Conservation (phyloP, 2,797 vertebrate genomes). For the Euthynnus affinis region DNA sequence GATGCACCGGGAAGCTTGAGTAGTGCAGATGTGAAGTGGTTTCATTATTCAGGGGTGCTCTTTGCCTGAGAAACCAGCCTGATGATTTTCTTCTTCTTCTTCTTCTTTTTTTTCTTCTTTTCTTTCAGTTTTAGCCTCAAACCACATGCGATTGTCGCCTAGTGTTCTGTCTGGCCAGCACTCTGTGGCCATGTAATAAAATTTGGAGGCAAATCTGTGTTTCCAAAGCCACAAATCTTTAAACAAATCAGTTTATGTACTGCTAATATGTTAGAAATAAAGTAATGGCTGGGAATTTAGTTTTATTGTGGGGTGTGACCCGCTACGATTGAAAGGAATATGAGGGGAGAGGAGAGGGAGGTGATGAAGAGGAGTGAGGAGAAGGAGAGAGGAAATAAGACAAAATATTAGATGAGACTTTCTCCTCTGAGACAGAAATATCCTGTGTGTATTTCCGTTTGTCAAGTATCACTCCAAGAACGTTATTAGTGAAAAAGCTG, state of each 20-base stretch:
- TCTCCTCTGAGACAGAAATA: slow-evolving; percentile 74
- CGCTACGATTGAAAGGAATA: slow-evolving; percentile 4
- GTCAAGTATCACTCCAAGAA: slow-evolving; percentile 85
- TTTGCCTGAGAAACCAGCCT: slow-evolving; percentile 52
- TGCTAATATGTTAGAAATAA: slow-evolving; percentile 83
- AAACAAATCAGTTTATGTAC: slow-evolving; percentile 87
- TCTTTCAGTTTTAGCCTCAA: slow-evolving; percentile 64
- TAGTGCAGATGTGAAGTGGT: slow-evolving; percentile 62
- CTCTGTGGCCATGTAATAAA: slow-evolving; percentile 75
- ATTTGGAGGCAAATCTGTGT: slow-evolving; percentile 76
- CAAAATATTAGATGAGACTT: slow-evolving; percentile 51
- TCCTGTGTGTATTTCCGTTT: slow-evolving; percentile 79
- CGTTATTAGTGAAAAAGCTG: slow-evolving; percentile 81
- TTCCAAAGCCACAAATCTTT: slow-evolving; percentile 83
- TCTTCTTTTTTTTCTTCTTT: not conserved
- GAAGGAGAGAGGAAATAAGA: slow-evolving; percentile 28
- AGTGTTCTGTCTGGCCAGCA: slow-evolving; percentile 68
- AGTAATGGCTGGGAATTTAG: slow-evolving; percentile 67
- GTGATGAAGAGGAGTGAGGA: not conserved
- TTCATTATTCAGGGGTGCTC: slow-evolving; percentile 50
- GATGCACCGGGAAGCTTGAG: slow-evolving; percentile 49
- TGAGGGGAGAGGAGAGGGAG: not conserved
- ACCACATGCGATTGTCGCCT: slow-evolving; percentile 79
- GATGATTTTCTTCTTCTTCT: slow-evolving; percentile 17
- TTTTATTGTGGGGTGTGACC: slow-evolving; percentile 74